Evolutionary conservation across 2,797 vertebrate genomes (phyloP).

Genomic region (Botia almorhae): DNA sequence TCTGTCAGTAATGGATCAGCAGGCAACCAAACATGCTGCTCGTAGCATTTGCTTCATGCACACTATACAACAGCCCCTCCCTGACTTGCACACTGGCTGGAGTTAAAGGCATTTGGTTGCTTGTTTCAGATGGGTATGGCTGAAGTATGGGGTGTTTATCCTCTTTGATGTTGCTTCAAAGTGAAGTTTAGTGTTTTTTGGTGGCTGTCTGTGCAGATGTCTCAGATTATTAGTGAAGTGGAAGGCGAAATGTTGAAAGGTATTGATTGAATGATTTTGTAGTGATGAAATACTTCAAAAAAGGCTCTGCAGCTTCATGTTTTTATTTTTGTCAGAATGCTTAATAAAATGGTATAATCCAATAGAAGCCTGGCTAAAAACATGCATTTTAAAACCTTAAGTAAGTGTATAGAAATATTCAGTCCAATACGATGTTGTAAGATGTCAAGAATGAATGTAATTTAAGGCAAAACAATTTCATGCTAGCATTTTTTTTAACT

Average conservation of each 20-base stretch:
- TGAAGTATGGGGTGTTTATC: not conserved
- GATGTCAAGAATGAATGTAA: not conserved
- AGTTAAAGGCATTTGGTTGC: conserved; percentile 42
- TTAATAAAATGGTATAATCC: conserved; percentile 7
- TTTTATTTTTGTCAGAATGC: not conserved
- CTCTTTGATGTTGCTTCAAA: conserved; percentile 31
- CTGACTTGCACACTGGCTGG: conserved; percentile 30
- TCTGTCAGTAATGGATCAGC: conserved; percentile 58
- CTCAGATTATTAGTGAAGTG: not conserved
- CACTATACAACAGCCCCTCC: conserved; percentile 36
- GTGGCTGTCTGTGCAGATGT: not conserved
- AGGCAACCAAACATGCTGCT: conserved; percentile 65
- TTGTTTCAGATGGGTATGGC: conserved; percentile 14
- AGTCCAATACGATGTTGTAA: not conserved
- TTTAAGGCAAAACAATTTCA: not conserved
- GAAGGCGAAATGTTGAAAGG: conserved; percentile 3
- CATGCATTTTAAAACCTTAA: not conserved
- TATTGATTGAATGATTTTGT: conserved; percentile 19
- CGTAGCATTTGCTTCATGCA: conserved; percentile 41
- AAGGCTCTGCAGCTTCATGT: not conserved
- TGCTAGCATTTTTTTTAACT: not conserved
- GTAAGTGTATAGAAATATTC: not conserved
- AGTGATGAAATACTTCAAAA: conserved; percentile 15
- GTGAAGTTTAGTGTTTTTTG: not conserved
- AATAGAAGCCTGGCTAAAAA: not conserved